Evolutionary conservation across 2,888 invertebrate genomes (phyloP).

Genomic region (Cephus spinipes): DNA sequence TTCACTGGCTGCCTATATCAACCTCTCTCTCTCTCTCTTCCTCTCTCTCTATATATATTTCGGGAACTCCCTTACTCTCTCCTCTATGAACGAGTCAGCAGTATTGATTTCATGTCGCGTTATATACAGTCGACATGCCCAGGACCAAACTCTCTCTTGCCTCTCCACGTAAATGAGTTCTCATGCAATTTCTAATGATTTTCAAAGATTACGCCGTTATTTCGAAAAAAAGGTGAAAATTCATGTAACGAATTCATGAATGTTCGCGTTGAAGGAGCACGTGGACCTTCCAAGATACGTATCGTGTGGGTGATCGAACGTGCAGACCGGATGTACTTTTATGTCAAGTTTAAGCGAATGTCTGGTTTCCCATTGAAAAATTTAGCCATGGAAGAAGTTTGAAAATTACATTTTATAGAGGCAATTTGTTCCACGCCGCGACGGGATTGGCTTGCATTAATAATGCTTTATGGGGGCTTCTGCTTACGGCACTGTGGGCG

Average conservation of each 20-base stretch:
- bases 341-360: no score
- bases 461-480: conserved; percentile 42
- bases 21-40: background rate
- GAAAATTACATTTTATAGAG: conserved; percentile 56
- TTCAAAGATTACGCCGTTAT: no score
- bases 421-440: conserved; percentile 52
- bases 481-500: background rate
- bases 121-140: no score
- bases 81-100: background rate
- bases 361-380: conserved; percentile 28
- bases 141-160: no score
- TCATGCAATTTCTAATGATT: no score
- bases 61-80: conserved; percentile 5
- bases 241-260: no score
- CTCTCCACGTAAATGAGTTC: no score
- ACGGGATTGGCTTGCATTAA: conserved; percentile 59
- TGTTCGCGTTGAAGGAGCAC: no score
- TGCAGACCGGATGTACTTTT: no score
- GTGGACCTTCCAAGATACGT: no score
- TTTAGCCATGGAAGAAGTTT: conserved; percentile 47
- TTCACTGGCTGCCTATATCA: background rate
- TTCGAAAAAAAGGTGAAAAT: no score
- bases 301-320: no score
- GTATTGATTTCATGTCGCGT: conserved; percentile 11
- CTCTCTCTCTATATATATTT: conserved; percentile 9